These are phyloP conservation scores for Crambe crambe DNA, from an alignment of 37 sponge, comb jelly and placozoan genomes.

Conservation along the genomic window DNA sequence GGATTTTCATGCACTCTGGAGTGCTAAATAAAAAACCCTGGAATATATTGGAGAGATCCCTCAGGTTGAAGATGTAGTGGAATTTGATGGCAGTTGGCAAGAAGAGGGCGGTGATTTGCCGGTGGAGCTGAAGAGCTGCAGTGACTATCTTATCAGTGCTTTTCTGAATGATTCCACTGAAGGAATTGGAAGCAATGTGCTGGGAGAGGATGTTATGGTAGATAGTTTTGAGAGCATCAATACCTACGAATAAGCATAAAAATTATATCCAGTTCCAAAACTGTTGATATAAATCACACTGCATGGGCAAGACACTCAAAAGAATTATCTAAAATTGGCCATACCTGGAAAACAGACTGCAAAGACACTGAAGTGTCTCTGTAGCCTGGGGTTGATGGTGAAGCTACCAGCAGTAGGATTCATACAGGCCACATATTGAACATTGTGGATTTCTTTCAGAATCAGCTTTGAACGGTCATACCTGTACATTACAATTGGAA, in stretches of 20 bases:
- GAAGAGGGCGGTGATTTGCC: conserved; percentile 83
- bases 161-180: conserved; percentile 60
- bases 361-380: conserved; percentile 98
- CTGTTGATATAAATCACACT: too few relatives aligned
- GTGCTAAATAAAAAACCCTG: conserved; percentile 87
- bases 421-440: conserved; percentile 99
- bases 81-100: conserved; percentile 99
- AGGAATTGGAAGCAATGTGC: conserved; percentile 71
- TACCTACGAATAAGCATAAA: not conserved
- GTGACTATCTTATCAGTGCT: conserved; percentile 79
- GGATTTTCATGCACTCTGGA: conserved; percentile 76
- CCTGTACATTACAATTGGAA: conserved; percentile 60
- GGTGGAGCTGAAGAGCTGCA: conserved; percentile 84
- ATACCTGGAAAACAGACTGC: conserved; percentile 93
- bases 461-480: conserved; percentile 92
- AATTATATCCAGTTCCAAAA: not conserved
- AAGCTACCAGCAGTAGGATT: conserved; percentile 99
- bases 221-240: conserved; percentile 88
- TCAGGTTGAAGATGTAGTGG: conserved; percentile 98
- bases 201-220: conserved; percentile 88
- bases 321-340: not conserved
- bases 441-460: conserved; percentile 95
- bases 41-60: conserved; percentile 98
- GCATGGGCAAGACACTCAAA: not conserved
- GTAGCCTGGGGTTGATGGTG: conserved; percentile 99